Conservation (phyloP, 1,140 invertebrate genomes). For the Popillia japonica region DNA sequence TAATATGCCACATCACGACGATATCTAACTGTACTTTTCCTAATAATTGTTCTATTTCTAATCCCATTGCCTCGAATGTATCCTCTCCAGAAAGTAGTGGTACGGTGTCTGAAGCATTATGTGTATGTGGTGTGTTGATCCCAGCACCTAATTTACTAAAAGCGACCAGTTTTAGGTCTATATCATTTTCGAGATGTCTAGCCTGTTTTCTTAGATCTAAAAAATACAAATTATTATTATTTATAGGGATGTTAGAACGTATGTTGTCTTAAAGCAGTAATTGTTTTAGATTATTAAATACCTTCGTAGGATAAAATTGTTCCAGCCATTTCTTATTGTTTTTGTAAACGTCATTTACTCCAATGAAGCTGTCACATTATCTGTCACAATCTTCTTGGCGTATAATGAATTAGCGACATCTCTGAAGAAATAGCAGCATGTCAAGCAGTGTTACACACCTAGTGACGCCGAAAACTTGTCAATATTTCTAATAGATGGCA, state of each 20-base stretch:
- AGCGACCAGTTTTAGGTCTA: constrained; percentile 93
- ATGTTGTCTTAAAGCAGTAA: no score
- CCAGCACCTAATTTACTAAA: constrained; percentile 93
- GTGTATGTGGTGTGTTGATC: constrained; percentile 61
- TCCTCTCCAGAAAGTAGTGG: constrained; percentile 87
- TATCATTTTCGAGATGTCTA: constrained; percentile 93
- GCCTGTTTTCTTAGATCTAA: constrained; percentile 93
- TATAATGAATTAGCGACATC: neutral
- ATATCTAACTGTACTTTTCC: constrained; percentile 70
- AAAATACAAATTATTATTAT: constrained; percentile 47
- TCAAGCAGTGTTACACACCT: no score
- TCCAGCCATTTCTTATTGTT: constrained; percentile 24
- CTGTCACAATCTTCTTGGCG: neutral
- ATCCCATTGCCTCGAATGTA: constrained; percentile 90
- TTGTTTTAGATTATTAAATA: neutral
- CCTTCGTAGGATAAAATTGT: constrained; percentile 27
- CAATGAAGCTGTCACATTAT: neutral
- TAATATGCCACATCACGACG: constrained; percentile 35
- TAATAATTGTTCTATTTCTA: constrained; percentile 90
- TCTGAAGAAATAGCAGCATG: neutral
- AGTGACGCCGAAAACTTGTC: no score
- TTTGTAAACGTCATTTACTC: constrained; percentile 27
- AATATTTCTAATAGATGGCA: no score
- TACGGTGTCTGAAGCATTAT: constrained; percentile 72
- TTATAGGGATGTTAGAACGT: neutral